These are phyloP conservation scores for Neuroscelio doddi DNA, from an alignment of 2,888 invertebrate genomes.

Conservation along the genomic window DNA sequence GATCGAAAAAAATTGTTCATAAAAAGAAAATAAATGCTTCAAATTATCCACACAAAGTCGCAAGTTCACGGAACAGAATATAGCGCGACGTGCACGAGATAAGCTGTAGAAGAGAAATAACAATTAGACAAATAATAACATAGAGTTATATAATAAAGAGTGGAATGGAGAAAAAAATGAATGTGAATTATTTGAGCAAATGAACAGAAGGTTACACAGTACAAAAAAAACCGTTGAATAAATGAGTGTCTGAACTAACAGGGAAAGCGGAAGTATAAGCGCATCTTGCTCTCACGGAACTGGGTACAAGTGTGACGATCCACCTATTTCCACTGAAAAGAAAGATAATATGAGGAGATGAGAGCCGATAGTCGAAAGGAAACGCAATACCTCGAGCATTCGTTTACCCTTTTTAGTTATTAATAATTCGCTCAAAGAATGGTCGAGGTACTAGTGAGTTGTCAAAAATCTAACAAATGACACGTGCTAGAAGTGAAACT, in stretches of 20 bases:
- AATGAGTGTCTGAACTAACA: constrained; percentile 64
- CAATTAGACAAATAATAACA: constrained; percentile 25
- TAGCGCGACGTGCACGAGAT: constrained; percentile 52
- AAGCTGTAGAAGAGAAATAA: constrained; percentile 49
- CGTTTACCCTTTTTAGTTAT: background rate
- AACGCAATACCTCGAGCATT: constrained; percentile 8
- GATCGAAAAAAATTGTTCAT: too few species aligned
- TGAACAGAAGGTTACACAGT: constrained; percentile 44
- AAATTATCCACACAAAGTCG: constrained; percentile 26
- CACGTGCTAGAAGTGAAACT: background rate
- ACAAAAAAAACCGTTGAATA: constrained; percentile 42
- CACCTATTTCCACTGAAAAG: constrained; percentile 69
- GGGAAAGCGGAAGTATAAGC: constrained; percentile 56
- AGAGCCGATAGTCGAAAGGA: constrained; percentile 32
- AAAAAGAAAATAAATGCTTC: background rate
- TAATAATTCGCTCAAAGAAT: background rate
- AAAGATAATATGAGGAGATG: constrained; percentile 60
- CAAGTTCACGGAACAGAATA: constrained; percentile 19
- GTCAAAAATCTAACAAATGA: background rate
- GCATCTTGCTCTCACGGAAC: constrained; percentile 63
- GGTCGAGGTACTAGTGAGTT: constrained; percentile 3
- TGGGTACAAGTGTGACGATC: constrained; percentile 67
- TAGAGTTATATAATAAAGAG: constrained; percentile 7
- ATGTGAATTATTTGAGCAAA: constrained; percentile 37
- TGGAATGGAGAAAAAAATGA: constrained; percentile 24